Evolutionary conservation across 2,797 vertebrate species (phyloP), one percentile per base, ranked within the genome.

Genomic region (Heliangelus exortis): DNA sequence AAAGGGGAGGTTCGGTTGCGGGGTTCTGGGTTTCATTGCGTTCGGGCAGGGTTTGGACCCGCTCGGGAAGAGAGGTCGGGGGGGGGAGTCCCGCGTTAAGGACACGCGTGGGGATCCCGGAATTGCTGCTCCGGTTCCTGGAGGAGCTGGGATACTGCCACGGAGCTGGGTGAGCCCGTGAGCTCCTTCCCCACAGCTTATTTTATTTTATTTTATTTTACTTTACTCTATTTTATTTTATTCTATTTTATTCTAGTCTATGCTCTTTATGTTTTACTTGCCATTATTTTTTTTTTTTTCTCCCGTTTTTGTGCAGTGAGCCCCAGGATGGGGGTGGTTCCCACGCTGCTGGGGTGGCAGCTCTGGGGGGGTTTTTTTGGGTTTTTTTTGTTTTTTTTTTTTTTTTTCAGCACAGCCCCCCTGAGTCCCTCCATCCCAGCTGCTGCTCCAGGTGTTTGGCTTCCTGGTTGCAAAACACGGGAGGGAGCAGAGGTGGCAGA

Each of bases 401-500:
- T 33, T 33, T 21, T 31, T 20, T 8, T 17, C 28, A 8, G 50
- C 86, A 22, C 1, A 13, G 61, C 76, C n/a, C n/a, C 59, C 72
- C 12, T 4, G 18, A 16, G 39, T 39, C 10, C 39, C 69, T 48
- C 1, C 0, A 36, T 34, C 36, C 80, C 90, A 74, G 91, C 76
- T 78, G 54, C 80, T 78, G 18, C 58, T 68, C 12, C 84, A 85
- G 72, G 76, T 88, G 80, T 53, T 29, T 39, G 72, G 31, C 61
- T 77, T 61, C 43, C 28, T 2, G 2, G 4, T 10, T 55, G 13
- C 74, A 8, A 39, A 28, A 16, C 7, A 31, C 69, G 28, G 74
- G 66, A 85, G 92, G 89, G 68, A 91, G 81, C 51, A 65, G 67
- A 82, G 68, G 76, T 72, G 26, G 82, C 57, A 12, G 91, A 74